A percentile compares a stretch with the other conserved stretches of the same genome.
Evolutionary conservation across 2,888 invertebrate genomes (phyloP).

Genomic region (Drosophila anomelani): DNA sequence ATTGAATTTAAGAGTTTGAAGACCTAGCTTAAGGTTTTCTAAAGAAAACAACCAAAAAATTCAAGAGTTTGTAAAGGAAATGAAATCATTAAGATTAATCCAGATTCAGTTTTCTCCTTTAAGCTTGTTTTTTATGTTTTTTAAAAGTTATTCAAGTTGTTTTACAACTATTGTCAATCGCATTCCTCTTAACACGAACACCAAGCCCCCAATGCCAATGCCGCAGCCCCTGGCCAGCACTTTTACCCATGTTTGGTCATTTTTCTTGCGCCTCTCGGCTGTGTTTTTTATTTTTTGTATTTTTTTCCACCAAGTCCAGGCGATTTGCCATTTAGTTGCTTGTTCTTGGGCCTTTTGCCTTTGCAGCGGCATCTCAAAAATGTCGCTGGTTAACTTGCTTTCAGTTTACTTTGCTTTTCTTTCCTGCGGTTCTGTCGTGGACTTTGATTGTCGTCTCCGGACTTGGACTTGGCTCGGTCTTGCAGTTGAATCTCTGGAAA

Average conservation of each 20-base stretch:
- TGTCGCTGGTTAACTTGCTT: slow-evolving; percentile 79
- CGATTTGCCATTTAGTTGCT: slow-evolving; percentile 70
- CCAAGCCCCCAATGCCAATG: slow-evolving; percentile 39
- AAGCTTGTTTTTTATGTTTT: background rate
- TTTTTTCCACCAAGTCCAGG: slow-evolving; percentile 7
- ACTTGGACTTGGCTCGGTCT: slow-evolving; percentile 6
- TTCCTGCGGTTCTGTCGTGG: slow-evolving; percentile 42
- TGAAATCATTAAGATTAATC: background rate
- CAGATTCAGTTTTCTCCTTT: background rate
- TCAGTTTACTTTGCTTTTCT: slow-evolving; percentile 71
- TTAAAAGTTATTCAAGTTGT: slow-evolving; percentile 8
- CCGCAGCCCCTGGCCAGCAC: slow-evolving; percentile 48
- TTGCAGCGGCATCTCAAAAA: slow-evolving; percentile 75
- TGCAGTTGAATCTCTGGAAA: slow-evolving; percentile 29
- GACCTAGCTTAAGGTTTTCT: background rate
- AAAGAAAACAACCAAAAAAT: background rate
- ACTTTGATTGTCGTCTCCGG: slow-evolving; percentile 49
- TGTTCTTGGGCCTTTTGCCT: slow-evolving; percentile 56
- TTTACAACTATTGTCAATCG: slow-evolving; percentile 26
- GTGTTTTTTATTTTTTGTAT: background rate
- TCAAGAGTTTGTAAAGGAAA: background rate
- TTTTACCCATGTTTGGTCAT: slow-evolving; percentile 74
- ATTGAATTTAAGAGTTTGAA: background rate
- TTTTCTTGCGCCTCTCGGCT: slow-evolving; percentile 61
- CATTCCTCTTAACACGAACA: slow-evolving; percentile 29